Base-by-base conservation (phyloP, 2,797 vertebrate species). In the Pelodytes ibericus region DNA sequence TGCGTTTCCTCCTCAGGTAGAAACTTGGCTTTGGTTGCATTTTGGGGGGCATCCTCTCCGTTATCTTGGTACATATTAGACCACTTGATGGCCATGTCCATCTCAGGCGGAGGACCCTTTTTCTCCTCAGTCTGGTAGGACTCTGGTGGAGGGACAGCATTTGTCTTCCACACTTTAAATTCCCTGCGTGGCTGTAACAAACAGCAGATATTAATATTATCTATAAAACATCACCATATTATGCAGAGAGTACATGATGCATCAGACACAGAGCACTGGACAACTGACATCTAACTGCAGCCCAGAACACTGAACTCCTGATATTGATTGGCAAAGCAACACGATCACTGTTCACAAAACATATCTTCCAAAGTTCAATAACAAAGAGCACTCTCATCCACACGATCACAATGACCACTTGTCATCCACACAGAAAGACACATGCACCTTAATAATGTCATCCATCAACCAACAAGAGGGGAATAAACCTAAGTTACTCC, bases 21-120 rank as follows among this genome's bases (percentile, higher is more conserved):
- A 77, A 94, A 93, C 18, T 20, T 86, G 20, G 93, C 91, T 41
- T 86, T 93, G 1, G 85, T 75, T 39, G 84, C 84, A 16, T 89
- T 81, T 26, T 91, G 89, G 0, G 96, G 97, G 33, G 96, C 96
- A 6, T 98, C 96, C 0, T 95, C 95, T 1, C 96, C 96, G 3
- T 98, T 98, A 89, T 98, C 96, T 80, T 98, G 95, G 8, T 98
- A 99, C 57, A 98, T 95, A 60, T 93, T 96, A 73, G 97, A 99
- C 96, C 97, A 98, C 80, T 98, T 99, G 47, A 98, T 97, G 26
- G 96, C 97, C 96, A 98, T 97, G 83, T 99, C 97, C 82, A 94
- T 89, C 18, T 95, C 95, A 0, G 95, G 93, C 0, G 94, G 94
- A 0, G 95, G 89, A 2, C 93, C 93, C 7, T 91, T 93, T 83